Base-by-base conservation (phyloP, 2,888 invertebrate species). In the Cordilura impudica region DNA sequence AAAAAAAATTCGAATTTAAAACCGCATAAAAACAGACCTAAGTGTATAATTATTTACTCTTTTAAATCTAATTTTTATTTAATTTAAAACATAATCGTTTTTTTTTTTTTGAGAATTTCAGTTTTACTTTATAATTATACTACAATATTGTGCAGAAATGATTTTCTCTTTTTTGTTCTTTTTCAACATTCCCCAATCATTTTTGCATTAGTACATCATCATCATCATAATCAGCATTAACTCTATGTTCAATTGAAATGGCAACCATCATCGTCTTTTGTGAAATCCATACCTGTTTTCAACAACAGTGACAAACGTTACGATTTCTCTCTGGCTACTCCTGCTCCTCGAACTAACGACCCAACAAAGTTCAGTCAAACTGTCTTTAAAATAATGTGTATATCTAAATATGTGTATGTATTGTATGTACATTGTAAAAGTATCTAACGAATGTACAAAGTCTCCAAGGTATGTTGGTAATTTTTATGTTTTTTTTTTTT, bases 381-480 rank as follows among this genome's bases (percentile, higher is more conserved):
- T 39, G n/a, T 39, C n/a, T 39, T 39, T 39, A 12, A n/a, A 39
- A 4, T n/a, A 39, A n/a, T 12, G 35, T n/a, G n/a, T n/a, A n/a
- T n/a, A n/a, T n/a, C n/a, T n/a, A n/a, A n/a, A n/a, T n/a, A n/a
- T n/a, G n/a, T n/a, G n/a, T n/a, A n/a, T n/a, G n/a, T n/a, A n/a
- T n/a, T n/a, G n/a, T n/a, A n/a, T n/a, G n/a, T 39, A 39, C 12
- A 39, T n/a, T n/a, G 35, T 39, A 51, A 16, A 43, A 73, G 66
- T 51, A 58, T 66, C 65, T 60, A 74, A 67, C 23, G 66, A 18
- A 60, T 54, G 49, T 61, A 47, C 19, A 54, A 70, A 78, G 70
- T 74, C 74, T 66, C 66, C 35, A 54, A 71, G 66, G 70, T 67
- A 79, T 75, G 66, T 31, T 63, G 61, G 54, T 26, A 26, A 71